A percentile compares a stretch with the other conserved stretches of the same genome.
These are phyloP conservation scores for Campoletis sonorensis DNA, from an alignment of 1,140 invertebrate species.

Conservation along the genomic window DNA sequence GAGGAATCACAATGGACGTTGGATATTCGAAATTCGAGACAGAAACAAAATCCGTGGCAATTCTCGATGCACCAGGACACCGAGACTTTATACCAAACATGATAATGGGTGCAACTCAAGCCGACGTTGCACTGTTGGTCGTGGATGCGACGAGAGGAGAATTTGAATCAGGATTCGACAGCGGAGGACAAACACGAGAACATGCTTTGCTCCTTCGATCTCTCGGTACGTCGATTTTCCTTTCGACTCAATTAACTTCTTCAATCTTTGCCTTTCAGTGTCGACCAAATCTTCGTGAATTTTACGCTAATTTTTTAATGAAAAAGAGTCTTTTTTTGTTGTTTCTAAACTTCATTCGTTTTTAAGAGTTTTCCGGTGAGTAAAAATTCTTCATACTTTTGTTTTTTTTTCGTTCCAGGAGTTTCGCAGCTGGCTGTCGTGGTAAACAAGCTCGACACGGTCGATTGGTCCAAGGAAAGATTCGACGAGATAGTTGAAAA, in stretches of 20 bases:
- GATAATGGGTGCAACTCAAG: slow-evolving; percentile 98
- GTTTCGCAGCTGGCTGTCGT: slow-evolving; percentile 72
- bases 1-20: slow-evolving; percentile 98
- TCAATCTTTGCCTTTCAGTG: too few relatives aligned
- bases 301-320: too few relatives aligned
- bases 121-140: slow-evolving; percentile 97
- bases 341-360: too few relatives aligned
- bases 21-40: slow-evolving; percentile 97
- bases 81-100: slow-evolving; percentile 99
- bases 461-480: slow-evolving; percentile 96
- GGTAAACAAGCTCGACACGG: slow-evolving; percentile 98
- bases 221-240: slow-evolving; percentile 79
- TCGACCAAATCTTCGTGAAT: too few relatives aligned
- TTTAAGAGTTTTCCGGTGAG: too few relatives aligned
- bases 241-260: not conserved
- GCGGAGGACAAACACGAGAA: slow-evolving; percentile 97
- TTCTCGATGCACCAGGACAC: slow-evolving; percentile 98
- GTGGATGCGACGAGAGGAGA: slow-evolving; percentile 97
- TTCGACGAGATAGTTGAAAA: slow-evolving; percentile 92
- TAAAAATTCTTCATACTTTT: not conserved
- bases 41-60: slow-evolving; percentile 87
- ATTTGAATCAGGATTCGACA: slow-evolving; percentile 99
- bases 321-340: too few relatives aligned
- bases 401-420: slow-evolving; percentile 58
- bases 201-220: slow-evolving; percentile 96